A percentile compares a stretch with the other conserved stretches of the same genome.
These are phyloP conservation scores for human (Homo sapiens) DNA, from an alignment of 2,113 vertebrate species.

Conservation along the genomic window GRCh38 chr11:42616001-42616500, in stretches of 20 bases:
- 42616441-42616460: background rate
- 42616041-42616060: conserved; percentile 1
- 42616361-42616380: background rate
- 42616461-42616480: background rate
- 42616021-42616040: background rate
- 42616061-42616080: conserved; percentile 15
- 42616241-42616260: background rate
- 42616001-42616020: conserved; percentile 23
- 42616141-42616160: conserved; percentile 1
- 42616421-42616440: background rate
- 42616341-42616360: conserved; percentile 25
- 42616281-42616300: background rate
- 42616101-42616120: background rate
- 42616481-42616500: background rate
- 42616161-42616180: background rate
- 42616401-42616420: background rate
- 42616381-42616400: background rate
- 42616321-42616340: background rate
- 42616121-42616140: background rate
- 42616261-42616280: background rate
- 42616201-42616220: background rate
- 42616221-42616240: background rate
- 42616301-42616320: background rate
- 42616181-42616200: background rate
- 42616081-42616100: background rate